A percentile compares a stretch with the other conserved stretches of the same genome.
These are phyloP conservation scores for Lasioglossum figueresi DNA, from an alignment of 2,888 invertebrate species.

Conservation along the genomic window DNA sequence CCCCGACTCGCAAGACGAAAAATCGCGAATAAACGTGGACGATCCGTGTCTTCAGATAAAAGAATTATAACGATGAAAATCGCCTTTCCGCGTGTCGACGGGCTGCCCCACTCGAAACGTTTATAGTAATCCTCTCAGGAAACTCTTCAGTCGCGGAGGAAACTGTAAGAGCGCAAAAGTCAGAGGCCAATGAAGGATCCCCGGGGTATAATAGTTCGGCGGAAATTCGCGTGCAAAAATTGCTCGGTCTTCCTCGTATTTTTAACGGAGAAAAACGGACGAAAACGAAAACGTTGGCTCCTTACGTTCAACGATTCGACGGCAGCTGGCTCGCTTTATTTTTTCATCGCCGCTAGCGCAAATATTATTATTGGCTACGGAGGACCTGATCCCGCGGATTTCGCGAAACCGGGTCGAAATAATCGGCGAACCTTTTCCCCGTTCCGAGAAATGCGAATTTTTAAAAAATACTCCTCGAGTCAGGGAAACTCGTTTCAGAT, in stretches of 20 bases:
- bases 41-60: constrained; percentile 21
- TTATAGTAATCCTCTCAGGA: constrained; percentile 28
- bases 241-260: constrained; percentile 32
- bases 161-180: constrained; percentile 27
- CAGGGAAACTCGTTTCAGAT: no score
- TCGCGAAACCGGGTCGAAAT: constrained; percentile 42
- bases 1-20: not conserved
- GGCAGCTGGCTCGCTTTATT: constrained; percentile 65
- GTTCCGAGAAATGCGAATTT: not conserved
- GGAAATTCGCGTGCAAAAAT: not conserved
- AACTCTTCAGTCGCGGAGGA: constrained; percentile 25
- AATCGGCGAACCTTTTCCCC: not conserved
- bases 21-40: constrained; percentile 10
- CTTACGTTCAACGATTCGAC: constrained; percentile 39
- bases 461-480: not conserved
- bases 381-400: constrained; percentile 28
- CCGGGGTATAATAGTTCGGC: not conserved
- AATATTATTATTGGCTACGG: constrained; percentile 65
- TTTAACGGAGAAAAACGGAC: constrained; percentile 45
- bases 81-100: constrained; percentile 16
- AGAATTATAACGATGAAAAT: constrained; percentile 49
- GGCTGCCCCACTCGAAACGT: not conserved
- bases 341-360: constrained; percentile 57
- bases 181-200: constrained; percentile 8
- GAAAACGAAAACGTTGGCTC: constrained; percentile 34